Evolutionary conservation across 2,888 invertebrate genomes (phyloP).

Genomic region (Amphipyra tragopoginis): DNA sequence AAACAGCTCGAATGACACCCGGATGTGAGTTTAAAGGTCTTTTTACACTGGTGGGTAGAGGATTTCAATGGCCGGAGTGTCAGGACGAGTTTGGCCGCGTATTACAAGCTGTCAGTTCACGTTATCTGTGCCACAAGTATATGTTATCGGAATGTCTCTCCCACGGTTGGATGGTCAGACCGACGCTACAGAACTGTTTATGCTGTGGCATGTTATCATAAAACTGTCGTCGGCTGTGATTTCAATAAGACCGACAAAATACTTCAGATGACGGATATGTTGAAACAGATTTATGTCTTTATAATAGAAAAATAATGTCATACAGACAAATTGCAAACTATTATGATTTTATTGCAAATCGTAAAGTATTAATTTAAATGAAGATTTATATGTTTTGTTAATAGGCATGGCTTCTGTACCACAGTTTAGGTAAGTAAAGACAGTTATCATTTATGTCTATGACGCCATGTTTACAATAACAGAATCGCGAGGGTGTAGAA

Average conservation of each 20-base stretch:
- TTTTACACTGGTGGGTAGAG: constrained; percentile 68
- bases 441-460: constrained; percentile 36
- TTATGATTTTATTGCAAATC: constrained; percentile 28
- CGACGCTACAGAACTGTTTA: constrained; percentile 51
- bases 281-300: constrained; percentile 37
- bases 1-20: constrained; percentile 50
- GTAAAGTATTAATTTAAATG: constrained; percentile 24
- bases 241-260: constrained; percentile 51
- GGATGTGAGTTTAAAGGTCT: constrained; percentile 68
- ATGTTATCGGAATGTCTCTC: constrained; percentile 73
- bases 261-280: constrained; percentile 43
- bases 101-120: constrained; percentile 82
- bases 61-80: constrained; percentile 79
- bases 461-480: constrained; percentile 79
- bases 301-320: constrained; percentile 29
- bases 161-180: constrained; percentile 72
- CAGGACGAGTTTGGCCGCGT: constrained; percentile 81
- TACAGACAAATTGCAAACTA: constrained; percentile 2
- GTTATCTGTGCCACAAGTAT: constrained; percentile 81
- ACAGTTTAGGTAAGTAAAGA: constrained; percentile 16
- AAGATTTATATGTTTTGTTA: constrained; percentile 8
- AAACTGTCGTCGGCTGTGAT: constrained; percentile 55
- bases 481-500: constrained; percentile 74
- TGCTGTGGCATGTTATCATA: constrained; percentile 53
- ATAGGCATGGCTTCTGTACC: constrained; percentile 5